phyloP scores from a whole-genome alignment of 2,797 vertebrate genomes.

The Jordanella pulchra region DNA sequence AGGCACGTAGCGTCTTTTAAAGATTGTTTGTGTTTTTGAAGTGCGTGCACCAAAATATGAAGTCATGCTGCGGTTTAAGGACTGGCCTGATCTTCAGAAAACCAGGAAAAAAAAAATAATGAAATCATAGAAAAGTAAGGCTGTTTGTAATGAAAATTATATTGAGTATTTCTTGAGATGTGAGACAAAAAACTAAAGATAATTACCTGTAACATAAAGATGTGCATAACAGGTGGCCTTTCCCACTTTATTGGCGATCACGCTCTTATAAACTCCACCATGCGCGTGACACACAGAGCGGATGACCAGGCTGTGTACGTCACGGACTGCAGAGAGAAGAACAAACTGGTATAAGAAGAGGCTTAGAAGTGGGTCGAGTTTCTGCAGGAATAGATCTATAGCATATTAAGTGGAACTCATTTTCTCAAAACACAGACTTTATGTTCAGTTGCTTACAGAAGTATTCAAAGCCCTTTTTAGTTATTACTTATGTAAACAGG shows the following conservation, averaged over 20 bases:
- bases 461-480: not conserved
- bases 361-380: not conserved
- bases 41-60: not conserved
- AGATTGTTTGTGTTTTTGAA: not conserved
- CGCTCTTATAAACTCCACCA: slow-evolving; percentile 96
- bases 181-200: not conserved
- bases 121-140: not conserved
- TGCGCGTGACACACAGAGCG: slow-evolving; percentile 87
- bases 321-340: slow-evolving; percentile 82
- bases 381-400: not conserved
- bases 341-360: not conserved
- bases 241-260: slow-evolving; percentile 98
- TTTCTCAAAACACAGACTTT: not conserved
- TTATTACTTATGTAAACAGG: not conserved
- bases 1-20: not conserved
- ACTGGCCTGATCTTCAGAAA: not conserved
- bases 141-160: too few species aligned
- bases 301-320: slow-evolving; percentile 93
- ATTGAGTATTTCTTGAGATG: not conserved
- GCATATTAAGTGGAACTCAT: not conserved
- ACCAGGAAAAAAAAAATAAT: not conserved
- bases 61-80: not conserved
- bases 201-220: slow-evolving; percentile 93
- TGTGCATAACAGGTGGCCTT: slow-evolving; percentile 98
- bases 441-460: not conserved